These are phyloP conservation scores for Amphipyra berbera DNA, from an alignment of 2,888 invertebrate species.

Conservation along the genomic window DNA sequence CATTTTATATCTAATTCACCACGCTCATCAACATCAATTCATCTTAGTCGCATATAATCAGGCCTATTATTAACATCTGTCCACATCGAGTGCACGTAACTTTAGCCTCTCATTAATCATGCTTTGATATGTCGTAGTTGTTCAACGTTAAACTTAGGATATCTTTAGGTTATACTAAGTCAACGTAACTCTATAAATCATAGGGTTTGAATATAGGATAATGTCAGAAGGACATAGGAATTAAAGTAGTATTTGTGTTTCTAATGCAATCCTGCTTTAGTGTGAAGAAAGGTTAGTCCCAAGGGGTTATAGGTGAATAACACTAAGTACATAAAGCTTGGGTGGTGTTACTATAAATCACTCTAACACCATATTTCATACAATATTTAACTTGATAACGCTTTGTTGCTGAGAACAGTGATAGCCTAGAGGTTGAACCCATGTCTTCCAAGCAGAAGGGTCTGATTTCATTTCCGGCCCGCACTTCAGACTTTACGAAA, in stretches of 20 bases:
- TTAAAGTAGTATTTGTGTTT: background rate
- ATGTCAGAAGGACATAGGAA: background rate
- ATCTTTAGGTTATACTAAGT: too few species aligned
- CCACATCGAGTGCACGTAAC: constrained; percentile 3
- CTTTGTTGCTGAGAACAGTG: too few species aligned
- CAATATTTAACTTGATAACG: too few species aligned
- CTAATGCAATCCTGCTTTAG: background rate
- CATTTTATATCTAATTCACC: constrained; percentile 28
- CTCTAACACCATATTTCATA: background rate
- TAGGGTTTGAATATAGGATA: background rate
- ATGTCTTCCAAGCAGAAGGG: too few species aligned
- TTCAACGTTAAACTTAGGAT: background rate
- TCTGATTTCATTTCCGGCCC: too few species aligned
- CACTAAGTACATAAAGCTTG: constrained; percentile 1
- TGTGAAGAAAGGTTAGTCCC: background rate
- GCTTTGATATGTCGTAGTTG: constrained; percentile 8
- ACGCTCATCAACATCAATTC: constrained; percentile 20
- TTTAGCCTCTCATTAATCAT: constrained; percentile 39
- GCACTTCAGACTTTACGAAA: too few species aligned
- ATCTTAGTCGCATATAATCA: constrained; percentile 32
- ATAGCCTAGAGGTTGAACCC: too few species aligned
- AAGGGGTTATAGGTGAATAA: constrained; percentile 1
- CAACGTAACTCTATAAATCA: constrained; percentile 12
- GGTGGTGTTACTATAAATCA: constrained; percentile 25
- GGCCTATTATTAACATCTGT: constrained; percentile 35